Evolutionary conservation across 2,113 vertebrate species (phyloP), one percentile per base, ranked within the genome.

Genomic region (Brachyhypopomus gauderio): DNA sequence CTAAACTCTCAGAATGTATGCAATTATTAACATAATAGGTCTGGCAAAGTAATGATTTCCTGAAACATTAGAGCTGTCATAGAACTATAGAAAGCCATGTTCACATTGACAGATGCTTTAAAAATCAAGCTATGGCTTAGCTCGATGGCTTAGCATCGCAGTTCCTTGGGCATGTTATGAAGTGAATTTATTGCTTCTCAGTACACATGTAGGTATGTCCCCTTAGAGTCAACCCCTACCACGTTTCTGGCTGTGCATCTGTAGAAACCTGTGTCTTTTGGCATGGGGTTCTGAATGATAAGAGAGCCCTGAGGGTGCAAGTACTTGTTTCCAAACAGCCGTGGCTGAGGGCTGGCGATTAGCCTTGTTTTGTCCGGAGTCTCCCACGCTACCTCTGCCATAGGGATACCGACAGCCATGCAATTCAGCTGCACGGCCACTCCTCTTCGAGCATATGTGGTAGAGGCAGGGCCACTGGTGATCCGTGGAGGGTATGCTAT

Each of bases 291-390:
- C 87, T 97, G 96, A 72, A 98, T 93, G 78, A 96, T 91, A 30
- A 98, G 89, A 0, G 95, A 93, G 1, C 97, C 97, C 85, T 96
- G 95, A 0, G 96, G 95, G 62, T 97, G 95, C 2, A 98, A 91
- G 83, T 95, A 95, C 84, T 96, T 94, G 89, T 97, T 95, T 48
- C 95, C 96, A 34, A 94, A 95, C 1, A 96, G 87, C 0, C 95
- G 95, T 0, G 95, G 95, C 14, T 95, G 94, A 0, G 90, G n/a
- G 62, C 90, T 91, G 2, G 92, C 92, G 3, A 88, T 91, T 84
- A 98, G 79, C 12, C 90, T 93, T 0, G 90, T 92, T 84, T 91
- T 93, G 80, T 95, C 96, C 0, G 97, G 97, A 5, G 96, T 94
- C 55, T 96, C 95, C 97, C 97, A 98, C 0, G 92, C 92, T 22